These are phyloP conservation scores for Ameiurus melas DNA, from an alignment of 2,113 vertebrate genomes.

Conservation along the genomic window DNA sequence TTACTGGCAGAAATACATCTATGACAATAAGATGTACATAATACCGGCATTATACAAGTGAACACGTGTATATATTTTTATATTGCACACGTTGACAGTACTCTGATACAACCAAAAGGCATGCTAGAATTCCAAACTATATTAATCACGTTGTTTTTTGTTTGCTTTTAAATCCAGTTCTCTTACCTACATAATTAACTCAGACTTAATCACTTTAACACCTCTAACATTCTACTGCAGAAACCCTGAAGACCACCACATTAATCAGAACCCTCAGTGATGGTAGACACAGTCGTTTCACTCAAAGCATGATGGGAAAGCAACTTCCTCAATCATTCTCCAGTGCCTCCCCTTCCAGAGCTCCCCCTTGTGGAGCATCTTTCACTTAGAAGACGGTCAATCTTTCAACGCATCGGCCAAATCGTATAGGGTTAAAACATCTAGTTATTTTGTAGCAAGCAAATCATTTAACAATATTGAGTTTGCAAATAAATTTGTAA, in stretches of 20 bases:
- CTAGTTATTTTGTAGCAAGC: neutral
- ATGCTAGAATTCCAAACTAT: no score
- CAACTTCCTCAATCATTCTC: neutral
- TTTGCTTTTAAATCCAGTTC: neutral
- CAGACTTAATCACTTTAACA: neutral
- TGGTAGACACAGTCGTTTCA: neutral
- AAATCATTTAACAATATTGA: neutral
- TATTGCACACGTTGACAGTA: neutral
- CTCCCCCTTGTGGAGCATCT: neutral
- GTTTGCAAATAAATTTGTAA: neutral
- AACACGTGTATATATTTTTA: neutral
- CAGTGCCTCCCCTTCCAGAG: neutral
- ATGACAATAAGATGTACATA: neutral
- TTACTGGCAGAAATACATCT: neutral
- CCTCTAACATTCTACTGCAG: neutral
- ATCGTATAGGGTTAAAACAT: neutral
- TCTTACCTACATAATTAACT: no score
- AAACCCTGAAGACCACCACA: neutral
- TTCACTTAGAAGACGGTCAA: neutral
- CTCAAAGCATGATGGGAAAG: neutral
- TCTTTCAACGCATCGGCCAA: neutral
- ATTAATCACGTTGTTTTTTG: no score
- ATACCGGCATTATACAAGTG: neutral
- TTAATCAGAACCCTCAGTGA: neutral
- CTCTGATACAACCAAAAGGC: neutral